Evolutionary conservation across 1,140 invertebrate species (phyloP), one percentile per base, ranked within the genome.

Genomic region (Papilio glaucus): DNA sequence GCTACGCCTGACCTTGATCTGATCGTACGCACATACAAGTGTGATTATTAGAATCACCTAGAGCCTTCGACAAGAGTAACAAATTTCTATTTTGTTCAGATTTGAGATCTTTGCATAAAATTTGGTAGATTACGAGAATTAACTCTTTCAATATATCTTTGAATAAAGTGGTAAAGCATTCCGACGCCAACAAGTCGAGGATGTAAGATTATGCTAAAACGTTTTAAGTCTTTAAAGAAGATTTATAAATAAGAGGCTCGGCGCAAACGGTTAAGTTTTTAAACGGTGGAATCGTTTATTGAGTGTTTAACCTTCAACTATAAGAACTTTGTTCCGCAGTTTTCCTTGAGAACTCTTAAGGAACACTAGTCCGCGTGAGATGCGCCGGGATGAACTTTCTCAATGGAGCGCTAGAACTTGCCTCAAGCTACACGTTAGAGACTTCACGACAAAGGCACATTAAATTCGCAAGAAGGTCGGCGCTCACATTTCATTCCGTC

Each of bases 291-390:
- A 57, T 18, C 49, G 49, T 53, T 53, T 53, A 53, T 53, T 21
- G 45, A 53, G 7, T 18, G 45, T 57, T 57, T 57, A 24, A 57
- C 49, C 21, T 57, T 24, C 21, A 21, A 57, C 49, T 57, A 24
- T 21, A 57, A 57, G 49, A 57, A 57, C 49, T 57, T 57, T 57
- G 18, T 26, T 57, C 24, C 10, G 49, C 49, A 57, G 24, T 57
- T 57, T 57, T 57, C 49, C 18, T 57, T 57, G 4, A 24, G 9
- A 57, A 57, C 49, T 57, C 2, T 24, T 57, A 57, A 57, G 21
- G 24, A 57, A 57, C 49, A 57, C 49, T n/a, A 24, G 24, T 15
- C n/a, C 42, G 49, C 9, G 10, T 10, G 2, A 18, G 49, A 24
- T 53, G 49, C 21, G 49, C 18, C 3, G 18, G 21, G 18, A 33